These are phyloP conservation scores for Siderastrea siderea DNA, from an alignment of 92 coral and sea anemone genomes.

Conservation along the genomic window DNA sequence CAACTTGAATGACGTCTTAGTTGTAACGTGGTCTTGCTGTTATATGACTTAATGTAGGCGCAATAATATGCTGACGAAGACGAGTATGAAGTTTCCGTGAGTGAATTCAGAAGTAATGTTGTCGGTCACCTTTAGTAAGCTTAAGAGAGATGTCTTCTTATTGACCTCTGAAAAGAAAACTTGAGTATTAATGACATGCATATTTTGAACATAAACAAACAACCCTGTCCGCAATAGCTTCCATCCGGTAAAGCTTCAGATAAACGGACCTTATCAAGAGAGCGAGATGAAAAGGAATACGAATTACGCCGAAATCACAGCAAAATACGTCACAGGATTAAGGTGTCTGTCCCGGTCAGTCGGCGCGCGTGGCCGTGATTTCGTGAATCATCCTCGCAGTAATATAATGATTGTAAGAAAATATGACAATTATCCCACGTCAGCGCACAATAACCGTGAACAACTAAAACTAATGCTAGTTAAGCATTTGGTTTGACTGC, in stretches of 20 bases:
- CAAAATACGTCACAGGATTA: background rate
- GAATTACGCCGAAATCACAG: background rate
- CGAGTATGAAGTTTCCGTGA: background rate
- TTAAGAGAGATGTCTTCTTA: background rate
- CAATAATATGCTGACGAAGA: background rate
- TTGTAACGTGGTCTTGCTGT: too few relatives aligned
- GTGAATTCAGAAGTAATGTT: too few relatives aligned
- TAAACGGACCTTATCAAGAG: background rate
- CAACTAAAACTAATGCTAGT: background rate
- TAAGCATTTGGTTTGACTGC: background rate
- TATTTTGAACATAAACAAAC: conserved; percentile 20
- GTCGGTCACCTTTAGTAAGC: background rate
- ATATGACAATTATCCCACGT: background rate
- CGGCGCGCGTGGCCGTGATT: too few relatives aligned
- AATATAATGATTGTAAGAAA: background rate
- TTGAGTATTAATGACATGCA: background rate
- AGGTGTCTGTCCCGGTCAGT: background rate
- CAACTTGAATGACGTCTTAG: background rate
- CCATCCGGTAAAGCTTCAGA: background rate
- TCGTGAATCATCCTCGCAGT: background rate
- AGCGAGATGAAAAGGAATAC: too few relatives aligned
- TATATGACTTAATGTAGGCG: background rate
- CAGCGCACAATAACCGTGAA: background rate
- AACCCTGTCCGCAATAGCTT: background rate
- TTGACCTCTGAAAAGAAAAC: conserved; percentile 3